Percentiles rank a stretch among this genome's conserved stretches.
Evolutionary conservation across 1,140 invertebrate species (phyloP).

Genomic region (Tetranychus urticae): DNA sequence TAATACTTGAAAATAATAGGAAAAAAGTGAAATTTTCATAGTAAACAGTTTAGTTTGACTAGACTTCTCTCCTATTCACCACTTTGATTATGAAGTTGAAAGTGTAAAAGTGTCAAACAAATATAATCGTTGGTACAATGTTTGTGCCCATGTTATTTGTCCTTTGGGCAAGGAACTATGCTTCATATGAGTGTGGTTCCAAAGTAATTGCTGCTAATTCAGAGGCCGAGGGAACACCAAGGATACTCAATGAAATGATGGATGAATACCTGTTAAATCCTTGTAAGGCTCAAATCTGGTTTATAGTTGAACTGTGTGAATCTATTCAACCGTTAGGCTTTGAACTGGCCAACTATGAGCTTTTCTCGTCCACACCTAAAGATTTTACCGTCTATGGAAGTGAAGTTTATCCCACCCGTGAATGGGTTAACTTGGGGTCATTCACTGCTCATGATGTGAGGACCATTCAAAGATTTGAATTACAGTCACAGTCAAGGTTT

Average conservation of each 20-base stretch:
- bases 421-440: constrained; percentile 65
- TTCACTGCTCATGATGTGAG: constrained; percentile 66
- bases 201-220: constrained; percentile 79
- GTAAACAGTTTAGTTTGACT: no score
- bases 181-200: constrained; percentile 83
- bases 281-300: constrained; percentile 60
- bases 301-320: constrained; percentile 91
- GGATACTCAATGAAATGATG: constrained; percentile 51
- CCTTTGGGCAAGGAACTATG: constrained; percentile 43
- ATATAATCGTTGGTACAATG: no score
- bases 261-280: constrained; percentile 97
- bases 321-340: constrained; percentile 71
- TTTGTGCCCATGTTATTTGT: no score
- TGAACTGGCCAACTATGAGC: constrained; percentile 88
- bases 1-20: no score
- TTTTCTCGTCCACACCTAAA: constrained; percentile 87
- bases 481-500: constrained; percentile 50
- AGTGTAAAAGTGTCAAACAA: no score
- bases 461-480: constrained; percentile 59
- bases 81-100: no score
- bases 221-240: constrained; percentile 54
- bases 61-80: no score
- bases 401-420: constrained; percentile 67
- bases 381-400: constrained; percentile 56
- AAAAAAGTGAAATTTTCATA: no score